Percentiles rank a stretch among this genome's conserved stretches.
These are phyloP conservation scores for Trachelus troglodyta DNA, from an alignment of 2,888 invertebrate genomes.

Conservation along the genomic window DNA sequence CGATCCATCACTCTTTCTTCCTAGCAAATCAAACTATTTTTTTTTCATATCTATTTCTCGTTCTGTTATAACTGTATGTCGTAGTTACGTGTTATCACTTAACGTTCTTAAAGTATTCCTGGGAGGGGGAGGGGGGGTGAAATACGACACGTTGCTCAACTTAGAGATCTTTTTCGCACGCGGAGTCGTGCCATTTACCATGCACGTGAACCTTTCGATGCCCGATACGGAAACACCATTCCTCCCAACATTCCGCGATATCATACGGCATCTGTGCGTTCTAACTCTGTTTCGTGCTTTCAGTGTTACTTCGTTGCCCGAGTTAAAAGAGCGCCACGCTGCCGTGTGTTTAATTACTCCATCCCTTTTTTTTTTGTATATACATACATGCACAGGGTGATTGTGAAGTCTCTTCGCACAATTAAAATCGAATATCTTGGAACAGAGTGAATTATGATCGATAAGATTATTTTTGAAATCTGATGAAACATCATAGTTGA, in stretches of 20 bases:
- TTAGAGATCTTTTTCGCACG: slow-evolving; percentile 2
- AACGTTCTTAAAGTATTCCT: slow-evolving; percentile 10
- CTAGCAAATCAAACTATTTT: slow-evolving; percentile 3
- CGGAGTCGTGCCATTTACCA: slow-evolving; percentile 4
- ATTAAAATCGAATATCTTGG: not conserved
- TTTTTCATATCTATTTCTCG: slow-evolving; percentile 6
- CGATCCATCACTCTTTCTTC: not conserved
- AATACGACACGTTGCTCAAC: not conserved
- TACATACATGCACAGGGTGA: not conserved
- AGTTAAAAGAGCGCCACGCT: not conserved
- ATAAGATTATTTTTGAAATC: not conserved
- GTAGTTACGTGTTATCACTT: slow-evolving; percentile 20
- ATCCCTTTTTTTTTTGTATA: not conserved
- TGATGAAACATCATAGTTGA: no score
- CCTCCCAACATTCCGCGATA: slow-evolving; percentile 13
- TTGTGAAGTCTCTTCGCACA: not conserved
- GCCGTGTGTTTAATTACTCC: not conserved
- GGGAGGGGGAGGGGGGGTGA: not conserved
- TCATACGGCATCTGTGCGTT: slow-evolving; percentile 14
- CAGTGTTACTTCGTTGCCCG: slow-evolving; percentile 16
- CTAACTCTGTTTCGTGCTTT: slow-evolving; percentile 22
- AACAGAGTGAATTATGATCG: not conserved
- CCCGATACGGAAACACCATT: slow-evolving; percentile 19
- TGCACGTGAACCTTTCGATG: slow-evolving; percentile 11
- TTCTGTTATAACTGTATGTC: slow-evolving; percentile 14